These are phyloP conservation scores for Pollenia amentaria DNA, from an alignment of 2,888 invertebrate genomes.

Conservation along the genomic window DNA sequence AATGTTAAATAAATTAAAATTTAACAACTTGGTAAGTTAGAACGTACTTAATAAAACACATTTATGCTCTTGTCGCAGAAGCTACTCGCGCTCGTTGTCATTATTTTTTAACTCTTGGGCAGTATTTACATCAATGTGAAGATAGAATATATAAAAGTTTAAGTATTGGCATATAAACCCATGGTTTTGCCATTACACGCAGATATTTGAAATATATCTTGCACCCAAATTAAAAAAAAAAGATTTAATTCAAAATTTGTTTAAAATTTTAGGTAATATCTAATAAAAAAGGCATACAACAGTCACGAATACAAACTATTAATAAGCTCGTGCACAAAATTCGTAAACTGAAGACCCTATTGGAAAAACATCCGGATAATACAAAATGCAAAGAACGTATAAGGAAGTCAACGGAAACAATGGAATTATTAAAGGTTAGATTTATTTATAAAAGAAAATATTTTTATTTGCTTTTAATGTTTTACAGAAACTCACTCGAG, in stretches of 20 bases:
- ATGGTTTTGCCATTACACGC: too few relatives aligned
- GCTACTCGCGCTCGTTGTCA: too few relatives aligned
- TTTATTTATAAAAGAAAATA: background rate
- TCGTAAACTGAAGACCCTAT: constrained; percentile 79
- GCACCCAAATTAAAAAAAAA: too few relatives aligned
- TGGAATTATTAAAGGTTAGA: constrained; percentile 78
- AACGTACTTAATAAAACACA: background rate
- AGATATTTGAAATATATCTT: too few relatives aligned
- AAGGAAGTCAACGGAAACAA: constrained; percentile 77
- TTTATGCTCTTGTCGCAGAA: too few relatives aligned
- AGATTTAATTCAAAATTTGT: background rate
- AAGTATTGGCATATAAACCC: too few relatives aligned
- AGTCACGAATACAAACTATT: constrained; percentile 80
- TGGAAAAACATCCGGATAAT: constrained; percentile 79
- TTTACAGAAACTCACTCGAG: constrained; percentile 78
- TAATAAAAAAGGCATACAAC: constrained; percentile 81
- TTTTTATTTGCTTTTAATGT: background rate
- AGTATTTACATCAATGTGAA: too few relatives aligned
- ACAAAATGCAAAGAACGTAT: constrained; percentile 78
- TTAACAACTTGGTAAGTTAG: constrained; percentile 82
- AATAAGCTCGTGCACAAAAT: constrained; percentile 82
- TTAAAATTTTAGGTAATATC: constrained; percentile 79
- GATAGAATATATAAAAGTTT: too few relatives aligned
- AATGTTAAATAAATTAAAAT: constrained; percentile 82
- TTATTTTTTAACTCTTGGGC: too few relatives aligned